Evolutionary conservation across 1,140 invertebrate species (phyloP).

Genomic region (Cheumatopsyche charites): DNA sequence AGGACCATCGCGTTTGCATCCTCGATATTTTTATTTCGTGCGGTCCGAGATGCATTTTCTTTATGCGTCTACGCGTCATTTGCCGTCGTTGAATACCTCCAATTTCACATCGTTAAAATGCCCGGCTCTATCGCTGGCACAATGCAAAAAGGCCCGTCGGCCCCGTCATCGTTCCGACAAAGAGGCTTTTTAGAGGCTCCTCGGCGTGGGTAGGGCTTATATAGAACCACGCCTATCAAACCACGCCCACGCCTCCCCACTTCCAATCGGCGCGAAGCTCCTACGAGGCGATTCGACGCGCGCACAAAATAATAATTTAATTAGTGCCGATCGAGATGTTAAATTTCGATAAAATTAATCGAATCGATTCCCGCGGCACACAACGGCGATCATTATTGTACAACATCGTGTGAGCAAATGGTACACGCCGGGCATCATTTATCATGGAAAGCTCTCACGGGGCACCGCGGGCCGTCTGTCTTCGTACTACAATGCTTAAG

Average conservation of each 20-base stretch:
- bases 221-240: not conserved
- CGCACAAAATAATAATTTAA: too few species aligned
- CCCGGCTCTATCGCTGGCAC: conserved; percentile 11
- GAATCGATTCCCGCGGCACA: too few species aligned
- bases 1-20: too few species aligned
- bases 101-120: conserved; percentile 32
- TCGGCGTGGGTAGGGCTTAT: not conserved
- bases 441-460: conserved; percentile 38
- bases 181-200: conserved; percentile 33
- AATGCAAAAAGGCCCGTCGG: conserved; percentile 27
- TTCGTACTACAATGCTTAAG: conserved; percentile 29
- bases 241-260: conserved; percentile 29
- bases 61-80: conserved; percentile 13
- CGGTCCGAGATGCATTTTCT: conserved; percentile 8
- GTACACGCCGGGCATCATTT: conserved; percentile 30
- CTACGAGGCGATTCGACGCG: too few species aligned
- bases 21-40: not conserved
- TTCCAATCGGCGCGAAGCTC: not conserved
- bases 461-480: conserved; percentile 26
- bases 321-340: too few species aligned
- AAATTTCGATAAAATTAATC: too few species aligned
- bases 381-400: conserved; percentile 19
- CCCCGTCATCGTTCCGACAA: conserved; percentile 24
- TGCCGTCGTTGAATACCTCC: conserved; percentile 18
- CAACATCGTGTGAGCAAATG: conserved; percentile 38